Percentiles rank a stretch among this genome's conserved stretches.
Conservation (phyloP, 2,113 vertebrate species). For the Paedocypris sp. region DNA sequence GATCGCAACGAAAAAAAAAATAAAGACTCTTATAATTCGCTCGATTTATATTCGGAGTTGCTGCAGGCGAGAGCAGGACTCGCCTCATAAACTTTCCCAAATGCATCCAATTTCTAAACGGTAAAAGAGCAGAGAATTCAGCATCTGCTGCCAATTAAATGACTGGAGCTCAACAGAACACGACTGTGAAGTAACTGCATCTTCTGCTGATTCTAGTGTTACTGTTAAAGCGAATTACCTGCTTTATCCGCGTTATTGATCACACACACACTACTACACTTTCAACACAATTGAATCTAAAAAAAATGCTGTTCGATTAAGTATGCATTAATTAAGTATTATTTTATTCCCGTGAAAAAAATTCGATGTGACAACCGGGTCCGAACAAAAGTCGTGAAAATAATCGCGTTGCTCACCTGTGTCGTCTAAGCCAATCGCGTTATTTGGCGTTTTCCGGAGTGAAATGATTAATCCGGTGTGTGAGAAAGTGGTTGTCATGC, state of each 20-base stretch:
- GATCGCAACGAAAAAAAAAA: constrained; percentile 34
- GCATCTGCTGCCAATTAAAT: constrained; percentile 70
- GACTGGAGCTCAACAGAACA: constrained; percentile 47
- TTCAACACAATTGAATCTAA: not conserved
- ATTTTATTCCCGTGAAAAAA: too few species aligned
- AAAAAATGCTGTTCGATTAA: too few species aligned
- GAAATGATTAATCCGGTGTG: constrained; percentile 52
- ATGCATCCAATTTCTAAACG: constrained; percentile 61
- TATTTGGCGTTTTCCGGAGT: constrained; percentile 38
- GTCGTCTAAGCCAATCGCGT: constrained; percentile 28
- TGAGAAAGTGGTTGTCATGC: constrained; percentile 41
- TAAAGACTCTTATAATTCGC: constrained; percentile 35
- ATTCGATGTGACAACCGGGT: too few species aligned
- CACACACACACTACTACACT: constrained; percentile 41
- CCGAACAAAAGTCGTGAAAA: not conserved
- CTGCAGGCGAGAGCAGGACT: constrained; percentile 46
- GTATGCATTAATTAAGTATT: too few species aligned
- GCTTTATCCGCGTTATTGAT: constrained; percentile 50
- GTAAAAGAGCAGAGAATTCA: constrained; percentile 51
- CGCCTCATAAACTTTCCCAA: constrained; percentile 61
- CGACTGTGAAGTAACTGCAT: constrained; percentile 60
- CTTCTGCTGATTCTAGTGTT: constrained; percentile 64
- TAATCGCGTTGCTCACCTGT: constrained; percentile 52
- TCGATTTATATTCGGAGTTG: constrained; percentile 39
- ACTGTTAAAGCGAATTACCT: constrained; percentile 62